Evolutionary conservation across 1,140 invertebrate species (phyloP), one percentile per base, ranked within the genome.

Genomic region (Phymorhynchus buccinoides): DNA sequence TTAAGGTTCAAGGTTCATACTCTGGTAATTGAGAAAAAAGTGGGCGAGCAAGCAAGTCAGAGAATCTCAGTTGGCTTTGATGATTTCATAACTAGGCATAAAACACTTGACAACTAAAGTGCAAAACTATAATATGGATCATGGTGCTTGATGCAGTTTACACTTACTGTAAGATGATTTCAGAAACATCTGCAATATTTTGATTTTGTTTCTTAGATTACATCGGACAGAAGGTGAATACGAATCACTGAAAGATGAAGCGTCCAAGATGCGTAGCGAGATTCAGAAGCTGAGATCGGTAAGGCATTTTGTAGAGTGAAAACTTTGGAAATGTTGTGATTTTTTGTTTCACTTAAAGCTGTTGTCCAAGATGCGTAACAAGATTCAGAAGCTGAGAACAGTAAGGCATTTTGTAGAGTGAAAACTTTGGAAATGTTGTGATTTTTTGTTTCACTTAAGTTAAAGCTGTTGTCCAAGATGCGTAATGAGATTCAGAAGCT

Each of bases 181-280:
- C 48, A 52, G 48, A 18, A 52, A 52, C 12, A 52, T 52, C n/a
- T 18, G 44, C 75, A 39, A 79, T 32, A 68, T 6, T 68, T 85
- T 7, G 81, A 62, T 18, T 62, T 71, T 80, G 62, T 22, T 82
- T 85, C 86, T 18, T 86, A 95, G 97, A 89, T 94, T 98, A 37
- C 95, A 96, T 87, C 95, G 95, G 48, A 94, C 96, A 22, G 97
- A 98, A 44, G 56, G 96, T 30, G 97, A 98, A 90, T 96, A 96
- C 75, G 94, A 95, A 12, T 94, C 95, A 86, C 93, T 97, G 80
- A 96, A 96, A 89, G 96, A 97, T 87, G 97, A 99, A 93, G 94
- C 96, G 7, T 88, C 88, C 2, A 91, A 94, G 86, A 91, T 95
- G 78, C 94, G 94, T 48, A 90, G 93, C 41, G 94, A 95, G 87